A percentile compares a stretch with the other conserved stretches of the same genome.
phyloP scores from a whole-genome alignment of 1,140 invertebrate species.

The Mactra quadrangularis region DNA sequence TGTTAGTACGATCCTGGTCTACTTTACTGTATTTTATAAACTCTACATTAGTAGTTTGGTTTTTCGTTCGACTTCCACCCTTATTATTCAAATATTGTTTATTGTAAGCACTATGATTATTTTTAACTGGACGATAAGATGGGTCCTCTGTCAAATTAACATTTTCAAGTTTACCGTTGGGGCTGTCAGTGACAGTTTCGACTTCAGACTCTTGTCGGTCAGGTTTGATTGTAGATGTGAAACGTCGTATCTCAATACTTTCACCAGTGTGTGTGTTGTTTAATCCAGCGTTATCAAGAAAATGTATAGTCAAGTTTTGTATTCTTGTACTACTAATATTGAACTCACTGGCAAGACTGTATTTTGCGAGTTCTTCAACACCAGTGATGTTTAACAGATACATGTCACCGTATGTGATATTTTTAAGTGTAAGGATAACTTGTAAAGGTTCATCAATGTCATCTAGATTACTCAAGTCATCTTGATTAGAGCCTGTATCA shows the following conservation, averaged over 20 bases:
- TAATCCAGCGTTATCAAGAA: constrained; percentile 50
- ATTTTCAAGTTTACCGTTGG: no score
- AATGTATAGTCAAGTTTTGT: constrained; percentile 70
- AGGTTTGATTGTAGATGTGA: not conserved
- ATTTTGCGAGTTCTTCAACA: constrained; percentile 59
- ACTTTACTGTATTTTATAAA: no score
- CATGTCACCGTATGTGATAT: constrained; percentile 62
- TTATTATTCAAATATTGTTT: not conserved
- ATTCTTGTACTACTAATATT: constrained; percentile 74
- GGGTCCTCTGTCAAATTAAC: no score
- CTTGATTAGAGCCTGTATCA: constrained; percentile 10
- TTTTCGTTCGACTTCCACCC: not conserved
- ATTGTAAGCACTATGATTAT: no score
- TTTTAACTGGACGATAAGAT: no score
- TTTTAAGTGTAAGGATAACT: constrained; percentile 66
- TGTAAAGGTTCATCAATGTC: constrained; percentile 46
- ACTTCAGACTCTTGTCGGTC: no score
- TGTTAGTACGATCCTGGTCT: no score
- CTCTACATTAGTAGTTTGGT: not conserved
- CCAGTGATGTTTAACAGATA: constrained; percentile 49
- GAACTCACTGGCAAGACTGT: constrained; percentile 61
- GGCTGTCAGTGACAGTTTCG: no score
- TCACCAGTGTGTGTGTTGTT: constrained; percentile 9
- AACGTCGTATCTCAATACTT: constrained; percentile 49
- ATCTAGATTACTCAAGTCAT: constrained; percentile 45